Evolutionary conservation across 2,888 invertebrate species (phyloP).

Genomic region (Dasypogon diadema): DNA sequence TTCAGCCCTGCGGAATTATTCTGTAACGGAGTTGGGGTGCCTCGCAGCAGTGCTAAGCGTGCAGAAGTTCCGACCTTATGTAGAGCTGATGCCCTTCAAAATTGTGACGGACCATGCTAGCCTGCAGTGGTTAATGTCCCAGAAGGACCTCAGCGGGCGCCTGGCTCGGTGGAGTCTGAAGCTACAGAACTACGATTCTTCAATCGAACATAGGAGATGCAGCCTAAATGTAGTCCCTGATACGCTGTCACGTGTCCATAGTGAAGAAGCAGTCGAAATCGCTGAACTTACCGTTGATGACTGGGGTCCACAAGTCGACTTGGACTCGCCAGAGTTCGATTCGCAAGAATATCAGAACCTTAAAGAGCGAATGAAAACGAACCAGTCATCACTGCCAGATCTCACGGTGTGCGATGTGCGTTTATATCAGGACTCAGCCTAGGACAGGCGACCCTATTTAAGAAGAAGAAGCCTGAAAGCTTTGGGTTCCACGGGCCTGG

Average conservation of each 20-base stretch:
- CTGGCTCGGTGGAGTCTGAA: constrained; percentile 37
- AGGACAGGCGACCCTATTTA: too few species aligned
- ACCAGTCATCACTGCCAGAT: neutral
- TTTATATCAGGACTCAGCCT: neutral
- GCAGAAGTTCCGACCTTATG: constrained; percentile 39
- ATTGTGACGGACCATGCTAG: constrained; percentile 22
- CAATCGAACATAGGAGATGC: too few species aligned
- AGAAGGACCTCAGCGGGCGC: constrained; percentile 28
- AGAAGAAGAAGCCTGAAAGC: too few species aligned
- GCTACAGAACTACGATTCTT: neutral
- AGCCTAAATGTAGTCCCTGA: too few species aligned
- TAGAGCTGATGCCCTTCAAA: constrained; percentile 9
- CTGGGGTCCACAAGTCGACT: too few species aligned
- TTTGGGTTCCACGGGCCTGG: neutral
- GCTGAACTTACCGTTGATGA: too few species aligned
- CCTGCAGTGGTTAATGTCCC: constrained; percentile 35
- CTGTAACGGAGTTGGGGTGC: neutral
- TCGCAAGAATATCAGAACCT: neutral
- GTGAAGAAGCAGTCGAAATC: accelerated
- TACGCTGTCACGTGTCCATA: too few species aligned
- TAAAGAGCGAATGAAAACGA: neutral
- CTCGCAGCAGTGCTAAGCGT: neutral
- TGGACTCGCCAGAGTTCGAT: too few species aligned
- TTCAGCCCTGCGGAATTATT: neutral
- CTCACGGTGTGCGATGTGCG: neutral